Conservation (phyloP, 2,113 vertebrate genomes). For the Canis aureus region DNA sequence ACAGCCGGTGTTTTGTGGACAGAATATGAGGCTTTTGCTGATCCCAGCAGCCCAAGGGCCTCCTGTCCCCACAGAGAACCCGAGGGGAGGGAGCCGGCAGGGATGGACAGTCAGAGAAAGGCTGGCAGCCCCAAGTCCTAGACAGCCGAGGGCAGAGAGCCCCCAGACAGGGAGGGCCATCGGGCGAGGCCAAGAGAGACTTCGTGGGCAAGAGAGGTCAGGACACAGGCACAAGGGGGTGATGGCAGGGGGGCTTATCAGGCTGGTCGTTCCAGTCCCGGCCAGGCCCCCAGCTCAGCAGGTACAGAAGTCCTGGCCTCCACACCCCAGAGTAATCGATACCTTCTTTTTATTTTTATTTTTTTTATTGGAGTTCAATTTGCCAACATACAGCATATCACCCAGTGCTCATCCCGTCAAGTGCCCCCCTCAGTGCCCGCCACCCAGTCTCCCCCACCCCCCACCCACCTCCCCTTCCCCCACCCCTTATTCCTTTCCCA, state of each 20-base stretch:
- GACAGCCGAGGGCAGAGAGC: neutral
- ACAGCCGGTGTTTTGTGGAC: neutral
- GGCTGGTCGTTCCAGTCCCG: neutral
- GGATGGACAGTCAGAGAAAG: neutral
- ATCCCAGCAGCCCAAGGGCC: neutral
- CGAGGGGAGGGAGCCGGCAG: neutral
- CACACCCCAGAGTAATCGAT: neutral
- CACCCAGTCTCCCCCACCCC: too few species aligned
- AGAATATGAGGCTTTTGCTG: slow-evolving; percentile 27
- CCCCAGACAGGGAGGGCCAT: neutral
- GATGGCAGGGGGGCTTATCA: neutral
- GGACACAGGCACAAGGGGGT: neutral
- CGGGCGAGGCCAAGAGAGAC: neutral
- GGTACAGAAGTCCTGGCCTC: too few species aligned
- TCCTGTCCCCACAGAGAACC: neutral
- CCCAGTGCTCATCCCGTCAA: too few species aligned
- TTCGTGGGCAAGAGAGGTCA: neutral
- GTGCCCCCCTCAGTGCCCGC: too few species aligned
- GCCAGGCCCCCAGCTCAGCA: neutral
- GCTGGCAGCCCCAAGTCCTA: neutral
- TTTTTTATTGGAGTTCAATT: too few species aligned
- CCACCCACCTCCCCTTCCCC: too few species aligned
- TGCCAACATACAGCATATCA: too few species aligned
- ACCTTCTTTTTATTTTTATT: neutral
- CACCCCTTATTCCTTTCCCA: too few species aligned